Evolutionary conservation across 2,888 invertebrate genomes (phyloP).

Genomic region (Arge pagana): DNA sequence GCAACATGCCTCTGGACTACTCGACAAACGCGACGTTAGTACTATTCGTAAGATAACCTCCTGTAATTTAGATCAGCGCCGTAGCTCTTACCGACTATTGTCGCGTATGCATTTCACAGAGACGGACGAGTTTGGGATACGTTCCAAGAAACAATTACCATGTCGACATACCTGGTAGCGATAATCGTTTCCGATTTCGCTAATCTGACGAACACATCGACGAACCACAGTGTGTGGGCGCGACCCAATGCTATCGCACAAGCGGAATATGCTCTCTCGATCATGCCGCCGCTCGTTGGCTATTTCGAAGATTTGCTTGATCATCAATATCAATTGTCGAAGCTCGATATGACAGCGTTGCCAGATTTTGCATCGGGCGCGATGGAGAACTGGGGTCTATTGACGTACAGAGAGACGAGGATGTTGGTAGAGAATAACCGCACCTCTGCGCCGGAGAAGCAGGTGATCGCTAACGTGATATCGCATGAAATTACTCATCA

Average conservation of each 20-base stretch:
- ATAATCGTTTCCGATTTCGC: constrained; percentile 78
- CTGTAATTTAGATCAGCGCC: neutral
- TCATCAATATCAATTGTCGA: constrained; percentile 56
- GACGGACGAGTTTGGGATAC: constrained; percentile 35
- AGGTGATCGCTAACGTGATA: constrained; percentile 50
- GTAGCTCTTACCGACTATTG: too few relatives aligned
- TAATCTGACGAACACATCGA: constrained; percentile 41
- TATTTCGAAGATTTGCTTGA: constrained; percentile 56
- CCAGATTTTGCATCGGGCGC: constrained; percentile 64
- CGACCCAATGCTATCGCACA: constrained; percentile 71
- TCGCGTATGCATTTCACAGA: too few relatives aligned
- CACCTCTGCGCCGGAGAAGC: constrained; percentile 37
- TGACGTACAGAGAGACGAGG: constrained; percentile 70
- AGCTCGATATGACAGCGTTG: constrained; percentile 63
- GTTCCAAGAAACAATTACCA: constrained; percentile 66
- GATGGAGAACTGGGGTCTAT: constrained; percentile 60
- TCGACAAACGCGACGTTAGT: constrained; percentile 1
- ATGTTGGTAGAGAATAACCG: constrained; percentile 69
- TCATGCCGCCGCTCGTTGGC: constrained; percentile 58
- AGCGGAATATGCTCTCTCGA: constrained; percentile 64
- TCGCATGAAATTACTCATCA: constrained; percentile 64
- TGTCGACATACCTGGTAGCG: constrained; percentile 86
- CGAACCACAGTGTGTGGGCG: constrained; percentile 68
- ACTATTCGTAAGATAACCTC: neutral
- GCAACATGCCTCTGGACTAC: constrained; percentile 46